Conservation (phyloP, 2,113 vertebrate genomes). For the Plotosus lineatus region DNA sequence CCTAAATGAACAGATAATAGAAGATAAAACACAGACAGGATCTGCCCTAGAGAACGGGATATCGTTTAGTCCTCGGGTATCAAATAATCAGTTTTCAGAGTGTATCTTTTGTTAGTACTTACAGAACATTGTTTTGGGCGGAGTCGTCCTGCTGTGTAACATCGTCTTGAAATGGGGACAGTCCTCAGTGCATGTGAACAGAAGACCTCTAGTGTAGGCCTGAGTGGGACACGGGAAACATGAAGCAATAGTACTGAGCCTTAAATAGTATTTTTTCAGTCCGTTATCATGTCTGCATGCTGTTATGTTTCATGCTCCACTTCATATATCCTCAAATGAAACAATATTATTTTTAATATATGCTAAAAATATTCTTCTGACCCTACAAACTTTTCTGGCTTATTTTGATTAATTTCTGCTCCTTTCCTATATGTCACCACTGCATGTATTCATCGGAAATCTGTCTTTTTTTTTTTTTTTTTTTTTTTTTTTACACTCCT, state of each 20-base stretch:
- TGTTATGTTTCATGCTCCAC: background rate
- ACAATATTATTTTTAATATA: background rate
- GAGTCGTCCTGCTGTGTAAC: constrained; percentile 24
- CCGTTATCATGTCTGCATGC: background rate
- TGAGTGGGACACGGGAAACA: background rate
- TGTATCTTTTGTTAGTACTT: background rate
- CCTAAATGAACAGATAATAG: too few relatives aligned
- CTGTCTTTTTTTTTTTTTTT: too few relatives aligned
- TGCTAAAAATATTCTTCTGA: background rate
- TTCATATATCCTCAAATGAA: background rate
- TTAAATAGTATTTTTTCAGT: background rate
- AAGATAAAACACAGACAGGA: too few relatives aligned
- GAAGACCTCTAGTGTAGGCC: constrained; percentile 4
- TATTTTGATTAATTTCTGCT: background rate
- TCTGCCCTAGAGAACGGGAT: too few relatives aligned
- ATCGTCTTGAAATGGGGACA: constrained; percentile 30
- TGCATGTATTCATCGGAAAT: background rate
- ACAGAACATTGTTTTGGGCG: constrained; percentile 28
- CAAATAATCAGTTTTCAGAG: constrained; percentile 30
- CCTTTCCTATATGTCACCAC: background rate
- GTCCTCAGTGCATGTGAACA: background rate
- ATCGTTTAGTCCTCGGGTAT: background rate
- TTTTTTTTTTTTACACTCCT: too few relatives aligned
- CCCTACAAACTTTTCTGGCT: background rate
- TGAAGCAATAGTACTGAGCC: background rate